Evolutionary conservation across 2,888 invertebrate species (phyloP), one percentile per base, ranked within the genome.

Genomic region (Pomacea canaliculata): DNA sequence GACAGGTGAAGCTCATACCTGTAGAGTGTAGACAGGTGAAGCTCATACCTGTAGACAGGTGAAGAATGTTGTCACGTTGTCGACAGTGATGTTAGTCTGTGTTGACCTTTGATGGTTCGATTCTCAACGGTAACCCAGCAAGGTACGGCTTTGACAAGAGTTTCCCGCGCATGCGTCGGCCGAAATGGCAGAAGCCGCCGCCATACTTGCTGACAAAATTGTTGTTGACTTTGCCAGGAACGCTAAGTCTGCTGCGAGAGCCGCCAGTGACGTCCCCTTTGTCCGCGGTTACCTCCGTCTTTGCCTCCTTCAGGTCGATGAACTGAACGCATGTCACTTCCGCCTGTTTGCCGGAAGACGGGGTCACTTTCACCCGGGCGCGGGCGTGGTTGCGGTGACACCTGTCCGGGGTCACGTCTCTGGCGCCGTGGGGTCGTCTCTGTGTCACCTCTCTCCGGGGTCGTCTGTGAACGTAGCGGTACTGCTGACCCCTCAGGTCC

Each of bases 261-360:
- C 68, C 68, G 9, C 37, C 48, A 37, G 10, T 46, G 18, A 13
- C 9, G 10, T 19, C 46, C 7, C 27, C 13, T n/a, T 59, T 37
- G 19, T 74, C 74, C n/a, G 27, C 48, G 5, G 68, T 1, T 37
- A 74, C 9, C 37, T 69, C 37, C 46, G 68, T 59, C 62, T 69
- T 74, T 48, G 69, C 74, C 27, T 74, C 74, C 48, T 68, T 49
- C 60, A 74, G 59, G n/a, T 74, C 74, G 19, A 74, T 69, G 27
- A 69, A 74, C 74, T 74, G 69, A 37, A 69, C 74, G 13, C 9
- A 10, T 48, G 69, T 69, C 49, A 69, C n/a, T 49, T 74, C 74
- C 49, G 68, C n/a, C 51, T 18, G 68, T 27, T 63, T 69, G 10
- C 7, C n/a, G 7, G 7, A 48, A 63, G 63, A 16, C 51, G 51